Conservation (phyloP, 2,113 vertebrate genomes). For the Alouatta palliata region DNA sequence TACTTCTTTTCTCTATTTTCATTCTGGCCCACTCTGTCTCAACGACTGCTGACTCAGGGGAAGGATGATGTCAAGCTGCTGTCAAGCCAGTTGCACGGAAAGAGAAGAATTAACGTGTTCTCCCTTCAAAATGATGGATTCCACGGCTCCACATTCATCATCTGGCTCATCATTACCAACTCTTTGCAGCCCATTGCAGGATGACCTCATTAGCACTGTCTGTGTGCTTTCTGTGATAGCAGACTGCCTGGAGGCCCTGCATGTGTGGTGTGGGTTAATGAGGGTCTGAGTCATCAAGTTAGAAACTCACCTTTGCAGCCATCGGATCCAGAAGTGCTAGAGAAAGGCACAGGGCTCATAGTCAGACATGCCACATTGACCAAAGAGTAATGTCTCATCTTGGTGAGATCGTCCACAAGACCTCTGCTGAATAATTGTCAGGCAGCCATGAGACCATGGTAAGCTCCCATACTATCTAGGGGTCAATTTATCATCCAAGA, state of each 20-base stretch:
- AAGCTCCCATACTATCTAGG: neutral
- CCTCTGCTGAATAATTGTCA: neutral
- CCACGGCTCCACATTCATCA: constrained; percentile 64
- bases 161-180: constrained; percentile 59
- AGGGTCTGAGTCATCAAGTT: constrained; percentile 40
- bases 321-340: neutral
- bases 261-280: neutral
- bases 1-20: constrained; percentile 19
- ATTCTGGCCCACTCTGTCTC: neutral
- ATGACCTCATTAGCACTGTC: constrained; percentile 52
- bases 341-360: neutral
- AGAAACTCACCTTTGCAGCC: constrained; percentile 18
- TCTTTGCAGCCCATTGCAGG: neutral
- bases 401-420: neutral
- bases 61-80: constrained; percentile 57
- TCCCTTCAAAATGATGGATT: constrained; percentile 72
- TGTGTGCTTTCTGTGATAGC: neutral
- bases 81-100: constrained; percentile 54
- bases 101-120: constrained; percentile 53
- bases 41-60: neutral
- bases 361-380: neutral
- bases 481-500: neutral
- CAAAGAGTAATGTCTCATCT: neutral
- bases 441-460: neutral
- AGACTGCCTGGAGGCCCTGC: neutral